Base-by-base conservation (phyloP, 1,140 invertebrate species). In the Hycleus cichorii region DNA sequence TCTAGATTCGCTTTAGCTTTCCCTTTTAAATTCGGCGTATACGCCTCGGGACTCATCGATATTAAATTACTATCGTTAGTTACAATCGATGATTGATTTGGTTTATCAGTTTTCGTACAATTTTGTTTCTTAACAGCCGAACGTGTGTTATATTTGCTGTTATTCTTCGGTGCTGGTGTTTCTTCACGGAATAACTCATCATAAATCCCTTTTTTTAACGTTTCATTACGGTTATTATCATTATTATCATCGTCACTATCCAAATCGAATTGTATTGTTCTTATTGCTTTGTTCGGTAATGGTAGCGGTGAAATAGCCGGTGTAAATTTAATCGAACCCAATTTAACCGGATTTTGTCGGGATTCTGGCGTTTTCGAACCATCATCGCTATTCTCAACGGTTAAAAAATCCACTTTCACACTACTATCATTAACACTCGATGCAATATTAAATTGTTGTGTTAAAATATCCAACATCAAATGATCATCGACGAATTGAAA, bases 361-460 rank as follows among this genome's bases (percentile, higher is more conserved):
- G 27, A 18, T 50, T 50, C 48, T 9, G 12, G 32, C 4, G 27
- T 50, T 40, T 40, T 50, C 6, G 46, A 4, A n/a, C 27, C 27
- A 39, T 12, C 9, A 49, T 8, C n/a, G 27, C n/a, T 6, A 52
- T 9, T 43, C 12, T 44, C 49, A 40, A 32, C 7, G 0, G 32
- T 32, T 32, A 32, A 32, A 32, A 5, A 32, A 32, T 43, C 39
- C 1, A 52, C 39, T 26, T 50, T 32, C 4, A 53, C 2, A 3
- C 4, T 32, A 0, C 6, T 4, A 25, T 48, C 3, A 10, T 32
- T 48, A 2, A 11, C 6, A 11, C 11, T 8, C 24, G 10, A 3
- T 42, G 45, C 0, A 26, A 53, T 53, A 48, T 46, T 49, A 6
- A 53, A 11, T 53, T 45, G 56, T 43, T 62, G 63, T 24, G 52